Base-by-base conservation (phyloP, 1,140 invertebrate genomes). In the Xylocopa sonorina region DNA sequence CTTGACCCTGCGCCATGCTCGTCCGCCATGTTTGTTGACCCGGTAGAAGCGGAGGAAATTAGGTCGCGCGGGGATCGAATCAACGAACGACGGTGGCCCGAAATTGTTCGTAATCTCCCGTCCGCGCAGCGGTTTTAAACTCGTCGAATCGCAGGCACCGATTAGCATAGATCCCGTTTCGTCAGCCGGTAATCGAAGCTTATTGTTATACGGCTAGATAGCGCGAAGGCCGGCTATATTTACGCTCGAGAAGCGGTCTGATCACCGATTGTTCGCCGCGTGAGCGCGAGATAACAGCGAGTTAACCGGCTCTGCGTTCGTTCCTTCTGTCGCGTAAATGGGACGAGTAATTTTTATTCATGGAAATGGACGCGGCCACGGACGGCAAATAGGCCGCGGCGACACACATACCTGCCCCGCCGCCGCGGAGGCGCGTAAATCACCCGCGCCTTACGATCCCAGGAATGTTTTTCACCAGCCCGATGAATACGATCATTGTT, bases 241-340 rank as follows among this genome's bases (percentile, higher is more conserved):
- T 73, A 73, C n/a, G n/a, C 43, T 18, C 55, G 55, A 62, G 41
- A 27, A 32, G 41, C 27, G 10, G 57, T 43, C 43, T 73, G 55
- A 73, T 73, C 69, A 48, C 57, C 57, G 71, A 73, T 73, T 62
- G 71, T 62, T 55, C 69, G 69, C 69, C 69, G 69, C 53, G 69
- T 32, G 69, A 72, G 55, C 69, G 53, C 60, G 60, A 72, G 69
- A 72, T 72, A 72, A 72, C 69, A 60, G 48, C 69, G 53, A 60
- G 58, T 38, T 24, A 24, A 38, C 63, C n/a, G n/a, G n/a, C n/a
- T n/a, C n/a, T n/a, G 48, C 34, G 32, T n/a, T n/a, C 53, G 29
- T 68, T 53, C 67, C 34, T 68, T 68, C 32, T 7, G 51, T 34
- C 34, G 16, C 51, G 50, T 32, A 55, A 69, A 60, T 34, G 21